These are phyloP conservation scores for Taenioides sp. DNA, from an alignment of 2,797 vertebrate genomes.

Conservation along the genomic window DNA sequence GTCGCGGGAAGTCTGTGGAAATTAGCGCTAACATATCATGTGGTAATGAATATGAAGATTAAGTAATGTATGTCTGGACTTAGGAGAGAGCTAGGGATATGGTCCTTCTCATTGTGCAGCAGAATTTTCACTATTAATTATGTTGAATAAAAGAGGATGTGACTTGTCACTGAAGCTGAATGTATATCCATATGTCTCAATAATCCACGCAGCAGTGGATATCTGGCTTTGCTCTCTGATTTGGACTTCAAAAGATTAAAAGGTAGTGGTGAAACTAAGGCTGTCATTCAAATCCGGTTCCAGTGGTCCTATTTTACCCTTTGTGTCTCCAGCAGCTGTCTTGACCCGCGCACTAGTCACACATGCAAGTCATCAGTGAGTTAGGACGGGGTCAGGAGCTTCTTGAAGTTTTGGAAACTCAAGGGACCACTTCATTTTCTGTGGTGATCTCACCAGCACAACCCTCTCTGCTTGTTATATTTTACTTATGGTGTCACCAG, in stretches of 20 bases:
- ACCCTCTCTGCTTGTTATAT: conserved; percentile 77
- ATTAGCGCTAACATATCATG: conserved; percentile 48
- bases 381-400: conserved; percentile 79
- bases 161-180: conserved; percentile 26
- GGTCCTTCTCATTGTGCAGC: conserved; percentile 26
- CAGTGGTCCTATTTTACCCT: conserved; percentile 47
- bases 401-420: conserved; percentile 80
- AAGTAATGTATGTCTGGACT: conserved; percentile 39
- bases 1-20: conserved; percentile 58
- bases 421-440: conserved; percentile 76
- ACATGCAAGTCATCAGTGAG: conserved; percentile 83
- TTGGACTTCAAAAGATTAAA: conserved; percentile 48
- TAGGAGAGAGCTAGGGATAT: conserved; percentile 25
- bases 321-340: conserved; percentile 76
- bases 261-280: conserved; percentile 43
- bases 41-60: conserved; percentile 42
- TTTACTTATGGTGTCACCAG: conserved; percentile 80
- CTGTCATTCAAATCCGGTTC: conserved; percentile 58
- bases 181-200: conserved; percentile 55
- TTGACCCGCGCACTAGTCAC: conserved; percentile 73
- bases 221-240: conserved; percentile 50
- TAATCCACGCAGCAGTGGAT: conserved; percentile 40
- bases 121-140: conserved; percentile 50
- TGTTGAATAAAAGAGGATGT: conserved; percentile 42
- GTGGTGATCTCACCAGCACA: conserved; percentile 78